These are phyloP conservation scores for Drosophila incognita DNA, from an alignment of 2,888 invertebrate genomes.

Conservation along the genomic window DNA sequence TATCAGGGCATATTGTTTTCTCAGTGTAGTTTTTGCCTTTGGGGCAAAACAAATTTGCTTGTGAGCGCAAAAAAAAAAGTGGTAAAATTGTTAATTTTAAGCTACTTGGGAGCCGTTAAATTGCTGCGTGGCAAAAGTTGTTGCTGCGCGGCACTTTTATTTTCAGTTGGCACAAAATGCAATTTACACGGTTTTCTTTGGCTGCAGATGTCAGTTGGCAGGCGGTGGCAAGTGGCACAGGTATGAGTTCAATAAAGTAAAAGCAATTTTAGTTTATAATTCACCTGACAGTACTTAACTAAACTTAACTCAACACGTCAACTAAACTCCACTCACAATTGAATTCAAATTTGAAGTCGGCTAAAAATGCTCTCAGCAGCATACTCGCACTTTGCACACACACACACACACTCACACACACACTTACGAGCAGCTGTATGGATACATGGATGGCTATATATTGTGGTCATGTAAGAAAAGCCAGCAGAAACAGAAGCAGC, in stretches of 20 bases:
- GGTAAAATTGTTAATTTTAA: constrained; percentile 77
- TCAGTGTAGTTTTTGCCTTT: not conserved
- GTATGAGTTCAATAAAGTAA: constrained; percentile 30
- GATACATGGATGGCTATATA: constrained; percentile 50
- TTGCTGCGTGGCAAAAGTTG: constrained; percentile 48
- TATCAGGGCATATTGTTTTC: not conserved
- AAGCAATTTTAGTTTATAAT: constrained; percentile 31
- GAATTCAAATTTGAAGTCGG: constrained; percentile 53
- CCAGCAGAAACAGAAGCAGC: constrained; percentile 29
- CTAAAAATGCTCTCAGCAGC: constrained; percentile 19
- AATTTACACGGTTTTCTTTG: constrained; percentile 33
- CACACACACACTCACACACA: constrained; percentile 13
- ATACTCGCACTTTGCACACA: constrained; percentile 43
- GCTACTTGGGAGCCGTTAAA: constrained; percentile 48
- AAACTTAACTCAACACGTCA: constrained; percentile 2
- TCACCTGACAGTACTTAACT: not conserved
- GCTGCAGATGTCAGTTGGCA: constrained; percentile 11
- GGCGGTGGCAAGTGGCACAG: constrained; percentile 21
- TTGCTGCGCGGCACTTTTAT: constrained; percentile 33
- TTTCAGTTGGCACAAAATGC: constrained; percentile 46
- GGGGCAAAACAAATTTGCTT: constrained; percentile 53
- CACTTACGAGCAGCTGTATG: constrained; percentile 41
- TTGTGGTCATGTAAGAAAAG: constrained; percentile 61
- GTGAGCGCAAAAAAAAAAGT: constrained; percentile 66
- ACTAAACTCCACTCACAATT: constrained; percentile 29